A percentile compares a stretch with the other conserved stretches of the same genome.
These are phyloP conservation scores for Aspidapion aeneum DNA, from an alignment of 2,888 invertebrate species.

Conservation along the genomic window DNA sequence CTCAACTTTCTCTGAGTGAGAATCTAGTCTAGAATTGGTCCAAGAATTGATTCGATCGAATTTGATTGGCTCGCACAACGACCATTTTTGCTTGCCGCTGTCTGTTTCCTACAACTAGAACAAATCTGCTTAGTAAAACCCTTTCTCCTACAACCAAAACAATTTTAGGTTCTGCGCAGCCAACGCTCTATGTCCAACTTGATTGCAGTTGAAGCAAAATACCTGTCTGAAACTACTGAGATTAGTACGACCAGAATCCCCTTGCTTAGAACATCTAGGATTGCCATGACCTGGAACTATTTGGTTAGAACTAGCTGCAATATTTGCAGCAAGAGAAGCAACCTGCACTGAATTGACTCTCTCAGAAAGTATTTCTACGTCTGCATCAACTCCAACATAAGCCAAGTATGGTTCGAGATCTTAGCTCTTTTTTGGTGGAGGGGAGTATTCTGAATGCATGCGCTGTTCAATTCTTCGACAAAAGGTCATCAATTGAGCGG, in stretches of 20 bases:
- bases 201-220: not conserved
- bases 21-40: not conserved
- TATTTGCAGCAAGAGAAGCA: too few relatives aligned
- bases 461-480: not conserved
- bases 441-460: not conserved
- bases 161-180: not conserved
- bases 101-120: too few relatives aligned
- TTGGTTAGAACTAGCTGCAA: too few relatives aligned
- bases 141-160: not conserved
- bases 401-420: not conserved
- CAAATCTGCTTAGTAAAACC: not conserved
- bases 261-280: too few relatives aligned
- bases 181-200: not conserved
- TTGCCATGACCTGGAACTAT: too few relatives aligned
- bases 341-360: not conserved
- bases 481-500: not conserved
- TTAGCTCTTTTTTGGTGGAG: not conserved
- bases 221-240: too few relatives aligned
- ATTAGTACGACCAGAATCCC: too few relatives aligned
- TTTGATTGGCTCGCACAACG: too few relatives aligned
- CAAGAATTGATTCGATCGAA: too few relatives aligned
- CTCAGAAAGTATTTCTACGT: not conserved
- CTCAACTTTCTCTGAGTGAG: slow-evolving; percentile 14
- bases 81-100: too few relatives aligned
- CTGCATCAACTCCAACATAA: not conserved